Evolutionary conservation across 2,113 vertebrate genomes (phyloP).

Genomic region (Atractosteus spatula): DNA sequence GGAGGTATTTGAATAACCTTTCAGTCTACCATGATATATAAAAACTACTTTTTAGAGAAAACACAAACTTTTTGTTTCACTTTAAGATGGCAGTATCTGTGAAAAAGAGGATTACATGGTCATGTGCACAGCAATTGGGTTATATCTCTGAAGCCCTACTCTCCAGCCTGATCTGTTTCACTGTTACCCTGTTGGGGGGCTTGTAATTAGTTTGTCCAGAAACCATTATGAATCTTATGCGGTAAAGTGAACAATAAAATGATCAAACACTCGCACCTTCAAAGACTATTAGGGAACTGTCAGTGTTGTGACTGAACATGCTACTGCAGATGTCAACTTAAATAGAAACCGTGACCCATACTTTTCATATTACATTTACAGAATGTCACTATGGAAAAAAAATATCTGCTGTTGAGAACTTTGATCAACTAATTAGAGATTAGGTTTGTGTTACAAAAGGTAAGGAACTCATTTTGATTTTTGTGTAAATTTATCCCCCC

Average conservation of each 20-base stretch:
- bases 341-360: not conserved
- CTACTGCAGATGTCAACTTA: not conserved
- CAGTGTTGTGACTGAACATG: not conserved
- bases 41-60: not conserved
- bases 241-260: not conserved
- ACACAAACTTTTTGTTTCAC: constrained; percentile 1
- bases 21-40: too few relatives aligned
- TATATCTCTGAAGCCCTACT: not conserved
- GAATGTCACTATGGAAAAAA: too few relatives aligned
- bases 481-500: too few relatives aligned
- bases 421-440: too few relatives aligned
- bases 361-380: not conserved
- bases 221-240: not conserved
- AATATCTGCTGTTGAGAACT: too few relatives aligned
- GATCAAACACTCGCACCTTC: not conserved
- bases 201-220: constrained; percentile 4
- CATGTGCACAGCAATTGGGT: constrained; percentile 8
- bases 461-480: too few relatives aligned
- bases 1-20: too few relatives aligned
- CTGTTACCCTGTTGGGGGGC: not conserved
- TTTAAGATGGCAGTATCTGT: not conserved
- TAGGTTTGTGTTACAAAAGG: too few relatives aligned
- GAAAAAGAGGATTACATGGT: constrained; percentile 13
- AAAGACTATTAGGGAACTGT: not conserved
- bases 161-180: not conserved